Conservation (phyloP, 2,888 invertebrate species). For the Endotricha flammealis region DNA sequence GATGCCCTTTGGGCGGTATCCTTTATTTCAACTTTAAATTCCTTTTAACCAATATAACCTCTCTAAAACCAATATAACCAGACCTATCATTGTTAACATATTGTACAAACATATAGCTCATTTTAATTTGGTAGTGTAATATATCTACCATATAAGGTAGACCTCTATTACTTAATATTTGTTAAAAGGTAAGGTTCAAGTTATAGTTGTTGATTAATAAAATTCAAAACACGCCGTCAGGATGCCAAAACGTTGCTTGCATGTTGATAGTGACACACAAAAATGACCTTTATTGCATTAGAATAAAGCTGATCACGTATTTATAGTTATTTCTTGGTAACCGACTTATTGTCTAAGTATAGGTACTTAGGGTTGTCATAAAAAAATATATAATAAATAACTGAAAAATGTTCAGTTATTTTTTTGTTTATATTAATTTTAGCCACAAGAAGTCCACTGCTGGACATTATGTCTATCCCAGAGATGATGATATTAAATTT, state of each 20-base stretch:
- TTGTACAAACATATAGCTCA: background rate
- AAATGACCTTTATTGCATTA: conserved; percentile 35
- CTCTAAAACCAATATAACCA: conserved; percentile 22
- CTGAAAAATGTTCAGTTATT: too few relatives aligned
- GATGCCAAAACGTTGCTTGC: conserved; percentile 38
- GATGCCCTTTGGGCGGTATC: conserved; percentile 7
- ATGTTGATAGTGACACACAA: conserved; percentile 53
- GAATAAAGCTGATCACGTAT: conserved; percentile 25
- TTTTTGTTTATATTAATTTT: too few relatives aligned
- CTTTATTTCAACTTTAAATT: conserved; percentile 40
- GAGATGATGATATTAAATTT: too few relatives aligned
- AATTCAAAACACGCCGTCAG: conserved; percentile 50
- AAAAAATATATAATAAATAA: too few relatives aligned
- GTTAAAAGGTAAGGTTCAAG: conserved; percentile 14
- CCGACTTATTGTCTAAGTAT: conserved; percentile 9
- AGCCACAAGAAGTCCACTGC: too few relatives aligned
- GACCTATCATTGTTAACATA: conserved; percentile 15
- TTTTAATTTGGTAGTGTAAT: background rate
- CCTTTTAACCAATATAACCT: conserved; percentile 41
- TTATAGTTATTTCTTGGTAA: conserved; percentile 22
- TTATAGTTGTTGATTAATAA: conserved; percentile 24
- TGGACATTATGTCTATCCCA: too few relatives aligned
- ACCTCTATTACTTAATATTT: conserved; percentile 13
- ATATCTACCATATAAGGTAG: conserved; percentile 22
- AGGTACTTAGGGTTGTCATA: too few relatives aligned